phyloP scores from a whole-genome alignment of 2,797 vertebrate species.

The Echiichthys vipera region DNA sequence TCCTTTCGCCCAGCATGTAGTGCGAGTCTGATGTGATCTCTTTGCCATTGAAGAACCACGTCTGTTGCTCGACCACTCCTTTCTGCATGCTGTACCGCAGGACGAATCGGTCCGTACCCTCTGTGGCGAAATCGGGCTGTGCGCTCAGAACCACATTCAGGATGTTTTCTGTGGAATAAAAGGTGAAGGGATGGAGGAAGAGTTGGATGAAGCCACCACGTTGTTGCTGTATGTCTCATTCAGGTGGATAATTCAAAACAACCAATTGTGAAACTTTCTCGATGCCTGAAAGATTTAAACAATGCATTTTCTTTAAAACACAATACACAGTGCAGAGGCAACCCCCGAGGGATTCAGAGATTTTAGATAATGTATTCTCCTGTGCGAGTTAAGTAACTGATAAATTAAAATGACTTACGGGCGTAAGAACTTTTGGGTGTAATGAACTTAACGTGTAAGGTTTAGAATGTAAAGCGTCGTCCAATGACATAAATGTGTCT shows the following conservation, averaged over 20 bases:
- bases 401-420: too few species aligned
- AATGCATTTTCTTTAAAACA: neutral
- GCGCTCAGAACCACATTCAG: conserved; percentile 51
- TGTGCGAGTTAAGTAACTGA: too few species aligned
- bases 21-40: conserved; percentile 53
- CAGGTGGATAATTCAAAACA: too few species aligned
- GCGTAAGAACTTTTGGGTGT: too few species aligned
- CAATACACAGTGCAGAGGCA: neutral
- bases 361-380: too few species aligned
- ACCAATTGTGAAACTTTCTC: neutral
- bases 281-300: neutral
- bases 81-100: conserved; percentile 75
- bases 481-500: too few species aligned
- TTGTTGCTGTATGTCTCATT: too few species aligned
- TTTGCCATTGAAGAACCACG: conserved; percentile 80
- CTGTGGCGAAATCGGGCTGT: conserved; percentile 32
- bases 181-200: neutral
- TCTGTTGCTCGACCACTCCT: conserved; percentile 70
- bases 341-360: neutral
- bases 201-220: too few species aligned
- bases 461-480: too few species aligned
- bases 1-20: conserved; percentile 57
- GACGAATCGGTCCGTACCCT: conserved; percentile 63
- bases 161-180: conserved; percentile 71
- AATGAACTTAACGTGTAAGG: too few species aligned